Evolutionary conservation across 2,797 vertebrate genomes (phyloP), one percentile per base, ranked within the genome.

Genomic region (Champsocephalus esox): DNA sequence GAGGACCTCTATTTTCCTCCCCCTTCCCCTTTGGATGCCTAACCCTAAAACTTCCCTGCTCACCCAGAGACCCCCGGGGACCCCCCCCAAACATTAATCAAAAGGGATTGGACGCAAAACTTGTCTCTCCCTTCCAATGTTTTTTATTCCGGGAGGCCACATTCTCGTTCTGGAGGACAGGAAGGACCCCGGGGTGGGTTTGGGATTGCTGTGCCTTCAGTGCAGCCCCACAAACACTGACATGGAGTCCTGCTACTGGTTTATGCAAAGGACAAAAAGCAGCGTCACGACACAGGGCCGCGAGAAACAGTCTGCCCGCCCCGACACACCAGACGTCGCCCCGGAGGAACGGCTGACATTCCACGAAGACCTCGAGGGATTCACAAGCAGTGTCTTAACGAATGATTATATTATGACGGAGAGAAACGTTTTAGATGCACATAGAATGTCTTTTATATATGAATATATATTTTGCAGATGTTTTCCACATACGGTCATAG

Each of bases 381-480:
- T 93, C 88, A 93, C 90, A 92, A 90, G 89, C 88, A 84, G 85
- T 91, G 89, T 92, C 70, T 85, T 93, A 94, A 92, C 89, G 83
- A 83, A 88, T 89, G 73, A 79, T 68, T 82, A 84, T 94, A 89
- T 91, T 89, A 86, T 84, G 84, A 92, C 82, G 92, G 90, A 80
- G 50, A 83, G 83, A 55, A 87, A 85, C 74, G 70, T 67, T 80
- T 92, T 95, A 94, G 94, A 87, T 93, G 92, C 94, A 95, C 93
- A 93, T 91, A 91, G 91, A 89, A 93, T 88, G 87, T 93, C 90
- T 93, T 93, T 88, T 92, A 90, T 93, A 92, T 89, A 91, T 90
- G 84, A 87, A 91, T 93, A 92, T 94, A 93, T 95, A 92, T 95
- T 94, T 94, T 94, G 92, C 93, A 92, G 90, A 95, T 89, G 84